Evolutionary conservation across 2,797 vertebrate genomes (phyloP), one percentile per base, ranked within the genome.

Genomic region (Danio tinwini): DNA sequence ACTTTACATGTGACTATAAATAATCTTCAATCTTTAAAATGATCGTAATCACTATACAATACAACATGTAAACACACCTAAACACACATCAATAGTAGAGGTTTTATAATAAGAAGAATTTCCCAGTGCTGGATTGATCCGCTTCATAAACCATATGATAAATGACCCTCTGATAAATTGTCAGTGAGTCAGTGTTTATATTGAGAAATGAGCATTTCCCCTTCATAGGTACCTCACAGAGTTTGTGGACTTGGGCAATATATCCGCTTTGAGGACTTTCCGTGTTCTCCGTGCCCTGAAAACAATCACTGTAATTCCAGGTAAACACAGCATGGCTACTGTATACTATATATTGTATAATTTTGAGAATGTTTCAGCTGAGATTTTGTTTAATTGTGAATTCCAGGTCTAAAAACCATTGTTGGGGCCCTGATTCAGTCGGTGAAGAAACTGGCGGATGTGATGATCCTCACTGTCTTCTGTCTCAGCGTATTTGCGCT

Each of bases 291-390:
- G 97, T 72, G 97, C 97, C 58, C 92, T 99, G 83, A 99, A 99
- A 92, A 98, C 97, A 74, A 99, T 98, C 91, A 97, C 97, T 0
- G 96, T 98, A 64, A 98, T 99, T 88, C 97, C 97, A 88, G 97
- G 97, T 99, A 88, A 76, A 71, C 87, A 53, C 16, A 9, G 17
- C 7, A 78, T 40, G 45, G 45, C 45, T 50, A n/a, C 29, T 40
- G 13, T 1, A 10, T 19, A 17, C 11, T 7, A 5, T 65, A n/a
- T 9, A 42, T 56, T 44, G 70, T 14, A 14, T 44, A 44, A 13
- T 45, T 73, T 58, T 73, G 7, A 13, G 1, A 29, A 45, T 47
- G 8, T 7, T 45, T 58, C 42, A 37, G 3, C 58, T 5, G 11
- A 50, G 10, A 40, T 74, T 44, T 1, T 13, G 8, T 50, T 53